Base-by-base conservation (phyloP, 2,888 invertebrate genomes). In the Anthophora plumipes region DNA sequence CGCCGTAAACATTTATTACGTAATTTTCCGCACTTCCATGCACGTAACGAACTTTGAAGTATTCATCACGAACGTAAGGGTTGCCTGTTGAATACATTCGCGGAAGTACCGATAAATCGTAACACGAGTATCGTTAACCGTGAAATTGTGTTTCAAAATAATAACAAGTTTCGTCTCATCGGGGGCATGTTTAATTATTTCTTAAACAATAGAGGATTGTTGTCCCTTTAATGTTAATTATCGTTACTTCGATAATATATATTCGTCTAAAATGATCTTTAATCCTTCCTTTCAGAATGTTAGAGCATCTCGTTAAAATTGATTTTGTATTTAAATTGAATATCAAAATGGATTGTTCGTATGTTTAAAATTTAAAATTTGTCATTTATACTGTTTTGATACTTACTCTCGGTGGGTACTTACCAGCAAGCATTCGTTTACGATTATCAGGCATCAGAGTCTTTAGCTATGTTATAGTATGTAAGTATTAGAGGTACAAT, bases 281-380 rank as follows among this genome's bases (percentile, higher is more conserved):
- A 8, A n/a, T 5, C 9, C 9, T 20, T n/a, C 14, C 17, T 46
- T 12, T 63, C n/a, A 14, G n/a, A 64, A 64, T 14, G n/a, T 37
- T 64, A 20, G 14, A 60, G 60, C 37, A 5, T 50, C 31, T 6
- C 14, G 5, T 64, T 22, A 6, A 7, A 22, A 66, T 17, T 52
- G 2, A 17, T 66, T 66, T 52, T 52, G 22, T 52, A 66, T 39
- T 66, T 66, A 37, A 50, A 50, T 64, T 12, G 52, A 66, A 66
- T 52, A 52, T 52, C 11, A 66, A 66, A 39, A 39, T n/a, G 14
- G 39, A 66, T 48, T 37, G 7, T 37, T 39, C 20, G 9, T 66
- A 9, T 39, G 22, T 64, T 37, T 8, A 22, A 52, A 52, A 66
- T 22, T 64, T 37, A 4, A 39, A 52, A 52, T 52, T 39, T 20